Evolutionary conservation across 2,797 vertebrate species (phyloP).

Genomic region (Falco columbarius): DNA sequence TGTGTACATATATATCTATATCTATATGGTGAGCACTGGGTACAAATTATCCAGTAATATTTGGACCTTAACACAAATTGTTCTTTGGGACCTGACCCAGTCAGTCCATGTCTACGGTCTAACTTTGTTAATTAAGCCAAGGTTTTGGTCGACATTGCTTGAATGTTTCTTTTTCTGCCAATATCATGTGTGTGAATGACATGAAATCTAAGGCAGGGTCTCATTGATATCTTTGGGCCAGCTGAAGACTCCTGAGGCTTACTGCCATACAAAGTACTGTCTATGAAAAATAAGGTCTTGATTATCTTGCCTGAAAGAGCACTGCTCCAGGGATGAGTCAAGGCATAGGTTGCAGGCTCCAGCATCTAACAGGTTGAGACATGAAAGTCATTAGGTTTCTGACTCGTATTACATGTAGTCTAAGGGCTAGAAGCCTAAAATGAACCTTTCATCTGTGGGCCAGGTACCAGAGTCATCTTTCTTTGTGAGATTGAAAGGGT

Average conservation of each 20-base stretch:
- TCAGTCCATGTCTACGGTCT: not conserved
- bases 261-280: not conserved
- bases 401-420: slow-evolving; percentile 58
- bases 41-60: not conserved
- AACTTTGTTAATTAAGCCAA: not conserved
- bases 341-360: slow-evolving; percentile 55
- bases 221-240: not conserved
- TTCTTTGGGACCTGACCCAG: not conserved
- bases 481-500: slow-evolving; percentile 43
- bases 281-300: slow-evolving; percentile 52
- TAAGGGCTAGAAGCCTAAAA: slow-evolving; percentile 66
- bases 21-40: not conserved
- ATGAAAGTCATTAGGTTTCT: slow-evolving; percentile 61
- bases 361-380: slow-evolving; percentile 59
- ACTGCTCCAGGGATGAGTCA: slow-evolving; percentile 62
- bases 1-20: fast-evolving
- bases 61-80: not conserved
- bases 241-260: slow-evolving; percentile 9
- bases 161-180: not conserved
- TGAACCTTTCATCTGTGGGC: slow-evolving; percentile 69
- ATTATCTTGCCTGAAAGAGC: slow-evolving; percentile 62
- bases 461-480: slow-evolving; percentile 69
- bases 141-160: not conserved
- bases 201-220: not conserved
- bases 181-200: not conserved